Evolutionary conservation across 2,888 invertebrate species (phyloP), one percentile per base, ranked within the genome.

Genomic region (Noctuana brunneofusca): DNA sequence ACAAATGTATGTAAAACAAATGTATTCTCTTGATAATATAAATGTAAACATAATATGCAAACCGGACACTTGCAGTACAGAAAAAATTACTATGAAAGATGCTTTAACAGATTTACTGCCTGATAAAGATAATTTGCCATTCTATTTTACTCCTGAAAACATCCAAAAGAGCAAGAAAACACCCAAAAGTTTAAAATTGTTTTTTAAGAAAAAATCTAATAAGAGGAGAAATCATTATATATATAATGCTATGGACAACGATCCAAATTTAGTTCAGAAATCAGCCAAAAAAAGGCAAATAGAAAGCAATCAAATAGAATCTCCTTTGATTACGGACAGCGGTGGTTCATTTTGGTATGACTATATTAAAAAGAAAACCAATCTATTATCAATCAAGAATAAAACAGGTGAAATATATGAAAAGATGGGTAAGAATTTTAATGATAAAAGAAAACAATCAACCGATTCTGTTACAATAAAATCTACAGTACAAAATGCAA

Each of bases 21-120:
- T 81, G 0, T 86, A 86, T 66, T 77, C 86, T 3, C 71, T 86
- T 0, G 86, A 85, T 62, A 83, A 84, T 66, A 79, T 86, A 6
- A 84, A 81, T 68, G 83, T 87, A 3, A 86, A 86, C 64, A 83
- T 86, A 8, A 82, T 87, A 64, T 86, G 85, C 66, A 75, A 76
- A 11, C 73, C 80, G 14, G 73, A 76, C 35, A 27, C 30, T 12
- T 8, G 35, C 35, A 35, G 16, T 1, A 62, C 59, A 41, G 50
- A 50, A 50, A 49, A 50, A 12, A 12, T 12, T 6, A 32, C 65
- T 3, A 58, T 60, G 16, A 58, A 49, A 20, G 38, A 32, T 9
- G 24, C 43, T 30, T 35, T 58, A 32, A 35, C 52, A 32, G 46
- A 35, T 11, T 38, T 48, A 43, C 46, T 30, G 32, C 64, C 48